Base-by-base conservation (phyloP, 2,113 vertebrate species). In the Pelmatolapia mariae region DNA sequence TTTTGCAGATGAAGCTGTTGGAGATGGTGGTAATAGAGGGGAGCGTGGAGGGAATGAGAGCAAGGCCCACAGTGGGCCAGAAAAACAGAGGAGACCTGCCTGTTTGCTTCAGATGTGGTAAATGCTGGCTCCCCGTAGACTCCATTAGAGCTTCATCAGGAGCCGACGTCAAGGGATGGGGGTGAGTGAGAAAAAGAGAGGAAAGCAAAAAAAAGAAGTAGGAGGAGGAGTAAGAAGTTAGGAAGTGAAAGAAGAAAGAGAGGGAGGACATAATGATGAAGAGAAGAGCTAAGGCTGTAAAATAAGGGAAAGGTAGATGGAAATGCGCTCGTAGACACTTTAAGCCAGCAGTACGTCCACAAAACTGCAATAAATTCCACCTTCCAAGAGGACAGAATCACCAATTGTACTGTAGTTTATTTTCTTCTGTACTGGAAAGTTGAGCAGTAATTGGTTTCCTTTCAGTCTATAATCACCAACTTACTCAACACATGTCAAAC, bases 111-210 rank as follows among this genome's bases (percentile, higher is more conserved):
- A 94, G 94, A 96, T 94, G 92, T 94, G 94, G 87, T 96, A 96
- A 96, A 96, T 90, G 95, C 91, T 92, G 91, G 36, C 86, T 97
- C 95, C 94, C 95, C 84, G 40, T 95, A 96, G 96, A 96, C 96
- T 96, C 95, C 95, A 96, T 97, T 97, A 93, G 90, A 88, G 91
- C 89, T 90, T 93, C 92, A 90, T 94, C 87, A 89, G 87, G 85
- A 87, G 84, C 93, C 92, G 91, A 90, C 73, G 57, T 91, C 80
- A 80, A 87, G 57, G 50, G 81, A 38, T 36, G 87, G 68, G 83
- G 36, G 82, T 19, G 83, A 80, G 89, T 10, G 43, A 90, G 45
- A 79, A 83, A 80, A 82, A 71, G 36, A 83, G 45, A 86, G 54
- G 11, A 57, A 52, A 24, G 54, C 16, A 43, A 76, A 63, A 89